Percentiles rank a stretch among this genome's conserved stretches.
Conservation (phyloP, 2,888 invertebrate species). For the Platycheirus rosarum region DNA sequence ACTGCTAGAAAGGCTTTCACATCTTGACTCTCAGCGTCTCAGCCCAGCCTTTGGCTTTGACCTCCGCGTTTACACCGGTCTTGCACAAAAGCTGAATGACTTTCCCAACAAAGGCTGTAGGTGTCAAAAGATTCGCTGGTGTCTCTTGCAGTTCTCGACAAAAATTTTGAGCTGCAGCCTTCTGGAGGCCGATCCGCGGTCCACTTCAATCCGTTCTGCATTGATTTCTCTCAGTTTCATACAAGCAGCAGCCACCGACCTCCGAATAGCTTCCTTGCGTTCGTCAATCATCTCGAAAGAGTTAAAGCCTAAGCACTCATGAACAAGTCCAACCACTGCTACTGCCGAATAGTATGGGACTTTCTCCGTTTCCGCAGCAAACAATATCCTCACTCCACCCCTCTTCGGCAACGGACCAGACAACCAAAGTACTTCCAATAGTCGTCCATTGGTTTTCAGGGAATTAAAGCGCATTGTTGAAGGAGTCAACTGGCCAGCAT, state of each 20-base stretch:
- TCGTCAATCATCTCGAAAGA: slow-evolving; percentile 88
- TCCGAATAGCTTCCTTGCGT: slow-evolving; percentile 88
- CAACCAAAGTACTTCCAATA: slow-evolving; percentile 84
- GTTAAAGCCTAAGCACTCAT: slow-evolving; percentile 87
- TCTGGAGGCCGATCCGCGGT: slow-evolving; percentile 88
- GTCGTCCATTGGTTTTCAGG: slow-evolving; percentile 83
- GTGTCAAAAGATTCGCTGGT: slow-evolving; percentile 90
- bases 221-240: slow-evolving; percentile 84
- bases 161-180: slow-evolving; percentile 91
- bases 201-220: slow-evolving; percentile 86
- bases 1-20: slow-evolving; percentile 92
- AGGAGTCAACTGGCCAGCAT: too few relatives aligned
- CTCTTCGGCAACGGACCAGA: slow-evolving; percentile 83
- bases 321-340: slow-evolving; percentile 89
- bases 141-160: slow-evolving; percentile 90
- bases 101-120: slow-evolving; percentile 89
- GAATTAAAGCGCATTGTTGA: too few relatives aligned
- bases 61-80: slow-evolving; percentile 80
- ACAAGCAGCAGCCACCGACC: slow-evolving; percentile 86
- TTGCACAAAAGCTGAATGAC: slow-evolving; percentile 82
- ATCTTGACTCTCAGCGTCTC: slow-evolving; percentile 88
- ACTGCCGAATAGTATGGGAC: slow-evolving; percentile 85
- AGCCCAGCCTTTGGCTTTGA: slow-evolving; percentile 86
- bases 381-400: slow-evolving; percentile 86
- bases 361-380: slow-evolving; percentile 84